Percentiles rank a stretch among this genome's conserved stretches.
Conservation (phyloP, 2,888 invertebrate species). For the Nomada fabriciana region DNA sequence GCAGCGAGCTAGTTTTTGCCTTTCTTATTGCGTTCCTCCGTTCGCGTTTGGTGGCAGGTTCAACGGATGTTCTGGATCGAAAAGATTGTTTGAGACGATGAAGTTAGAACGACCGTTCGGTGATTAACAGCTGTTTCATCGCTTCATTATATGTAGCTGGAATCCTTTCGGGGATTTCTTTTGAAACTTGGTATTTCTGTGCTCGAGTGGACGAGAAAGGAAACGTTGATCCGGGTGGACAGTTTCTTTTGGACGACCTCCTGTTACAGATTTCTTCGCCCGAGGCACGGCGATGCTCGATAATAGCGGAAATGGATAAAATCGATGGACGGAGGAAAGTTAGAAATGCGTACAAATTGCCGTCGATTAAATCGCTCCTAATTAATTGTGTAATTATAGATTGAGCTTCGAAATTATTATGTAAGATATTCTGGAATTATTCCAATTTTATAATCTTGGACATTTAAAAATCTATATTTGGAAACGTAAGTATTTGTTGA, state of each 20-base stretch:
- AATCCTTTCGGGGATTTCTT: constrained; percentile 1
- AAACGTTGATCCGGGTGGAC: constrained; percentile 16
- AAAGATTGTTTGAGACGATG: constrained; percentile 25
- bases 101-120: neutral
- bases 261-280: neutral
- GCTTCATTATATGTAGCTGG: constrained; percentile 9
- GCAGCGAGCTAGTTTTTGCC: constrained; percentile 21
- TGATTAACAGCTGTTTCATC: neutral
- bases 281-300: neutral
- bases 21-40: constrained; percentile 52
- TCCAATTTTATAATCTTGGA: too few species aligned
- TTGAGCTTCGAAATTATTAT: neutral
- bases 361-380: neutral
- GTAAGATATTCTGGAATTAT: too few species aligned
- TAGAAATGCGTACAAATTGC: neutral
- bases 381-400: neutral
- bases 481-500: too few species aligned
- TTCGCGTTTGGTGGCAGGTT: constrained; percentile 31
- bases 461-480: too few species aligned
- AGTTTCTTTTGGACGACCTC: constrained; percentile 8
- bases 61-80: constrained; percentile 44
- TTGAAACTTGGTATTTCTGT: neutral
- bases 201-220: neutral
- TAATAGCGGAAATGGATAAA: neutral
- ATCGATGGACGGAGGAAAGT: neutral